Conservation (phyloP, 2,797 vertebrate species). For the Ptychadena robeensis region DNA sequence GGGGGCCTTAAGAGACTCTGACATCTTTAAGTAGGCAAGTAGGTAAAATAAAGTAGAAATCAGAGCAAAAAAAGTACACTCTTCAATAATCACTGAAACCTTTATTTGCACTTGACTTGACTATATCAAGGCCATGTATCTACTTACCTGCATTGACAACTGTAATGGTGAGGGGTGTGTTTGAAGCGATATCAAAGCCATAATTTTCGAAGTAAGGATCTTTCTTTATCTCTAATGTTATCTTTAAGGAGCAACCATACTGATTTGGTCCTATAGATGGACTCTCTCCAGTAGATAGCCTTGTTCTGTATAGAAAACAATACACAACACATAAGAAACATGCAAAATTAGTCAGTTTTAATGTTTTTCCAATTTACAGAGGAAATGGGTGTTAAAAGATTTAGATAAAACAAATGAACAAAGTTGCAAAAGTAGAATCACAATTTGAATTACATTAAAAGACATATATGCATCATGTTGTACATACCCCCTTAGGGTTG, state of each 20-base stretch:
- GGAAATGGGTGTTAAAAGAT: neutral
- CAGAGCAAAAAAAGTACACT: too few species aligned
- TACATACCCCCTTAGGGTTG: too few species aligned
- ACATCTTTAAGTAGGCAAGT: too few species aligned
- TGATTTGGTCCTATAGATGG: slow-evolving; percentile 71
- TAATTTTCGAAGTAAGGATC: slow-evolving; percentile 82
- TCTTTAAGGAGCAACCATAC: slow-evolving; percentile 76
- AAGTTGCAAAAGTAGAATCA: too few species aligned
- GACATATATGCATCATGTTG: too few species aligned
- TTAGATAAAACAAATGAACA: too few species aligned
- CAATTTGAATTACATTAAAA: too few species aligned
- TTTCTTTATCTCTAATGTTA: slow-evolving; percentile 82
- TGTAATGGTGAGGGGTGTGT: slow-evolving; percentile 85
- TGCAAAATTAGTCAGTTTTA: neutral
- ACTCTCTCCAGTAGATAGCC: slow-evolving; percentile 73
- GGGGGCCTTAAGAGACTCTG: too few species aligned
- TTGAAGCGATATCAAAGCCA: slow-evolving; percentile 85
- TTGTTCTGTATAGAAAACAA: slow-evolving; percentile 68
- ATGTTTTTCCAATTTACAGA: too few species aligned
- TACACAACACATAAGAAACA: fast-evolving
- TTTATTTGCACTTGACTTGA: too few species aligned
- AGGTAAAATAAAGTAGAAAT: too few species aligned
- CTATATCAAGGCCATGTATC: neutral
- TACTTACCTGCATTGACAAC: slow-evolving; percentile 84
- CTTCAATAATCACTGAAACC: too few species aligned